phyloP scores from a whole-genome alignment of 2,888 invertebrate species.

The Marronus borbonicus region DNA sequence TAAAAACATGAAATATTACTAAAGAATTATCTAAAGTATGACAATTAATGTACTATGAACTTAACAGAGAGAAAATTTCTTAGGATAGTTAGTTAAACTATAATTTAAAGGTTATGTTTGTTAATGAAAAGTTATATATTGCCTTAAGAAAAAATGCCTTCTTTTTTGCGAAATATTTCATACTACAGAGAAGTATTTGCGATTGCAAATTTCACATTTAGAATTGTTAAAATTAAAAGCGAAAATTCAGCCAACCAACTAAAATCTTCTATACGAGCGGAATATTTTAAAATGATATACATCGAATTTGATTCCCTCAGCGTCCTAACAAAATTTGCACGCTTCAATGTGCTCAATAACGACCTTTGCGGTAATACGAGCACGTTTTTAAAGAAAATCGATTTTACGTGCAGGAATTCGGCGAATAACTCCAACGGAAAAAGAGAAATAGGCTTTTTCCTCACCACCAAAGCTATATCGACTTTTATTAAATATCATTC shows the following conservation, averaged over 20 bases:
- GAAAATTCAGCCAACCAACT: conserved; percentile 1
- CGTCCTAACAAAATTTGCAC: conserved; percentile 60
- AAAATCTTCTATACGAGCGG: conserved; percentile 30
- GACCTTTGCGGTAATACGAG: conserved; percentile 60
- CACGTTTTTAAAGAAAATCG: conserved; percentile 59
- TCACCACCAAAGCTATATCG: conserved; percentile 2
- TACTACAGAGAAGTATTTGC: not conserved
- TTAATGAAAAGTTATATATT: too few species aligned
- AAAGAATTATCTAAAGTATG: too few species aligned
- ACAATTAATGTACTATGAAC: too few species aligned
- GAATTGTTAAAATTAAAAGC: conserved; percentile 19
- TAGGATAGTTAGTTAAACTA: too few species aligned
- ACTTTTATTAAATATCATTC: conserved; percentile 18
- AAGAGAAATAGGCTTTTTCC: conserved; percentile 39
- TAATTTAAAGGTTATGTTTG: too few species aligned
- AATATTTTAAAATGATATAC: conserved; percentile 50
- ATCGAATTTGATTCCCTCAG: conserved; percentile 49
- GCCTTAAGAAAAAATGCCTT: too few species aligned
- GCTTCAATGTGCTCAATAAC: conserved; percentile 60
- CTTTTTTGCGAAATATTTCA: too few species aligned
- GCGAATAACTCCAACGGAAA: conserved; percentile 38
- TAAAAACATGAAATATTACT: too few species aligned
- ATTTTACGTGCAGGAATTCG: conserved; percentile 52
- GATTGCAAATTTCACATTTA: not conserved
- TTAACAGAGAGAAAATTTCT: too few species aligned